A percentile compares a stretch with the other conserved stretches of the same genome.
Conservation (phyloP, 2,888 invertebrate species). For the Melieria crassipennis region DNA sequence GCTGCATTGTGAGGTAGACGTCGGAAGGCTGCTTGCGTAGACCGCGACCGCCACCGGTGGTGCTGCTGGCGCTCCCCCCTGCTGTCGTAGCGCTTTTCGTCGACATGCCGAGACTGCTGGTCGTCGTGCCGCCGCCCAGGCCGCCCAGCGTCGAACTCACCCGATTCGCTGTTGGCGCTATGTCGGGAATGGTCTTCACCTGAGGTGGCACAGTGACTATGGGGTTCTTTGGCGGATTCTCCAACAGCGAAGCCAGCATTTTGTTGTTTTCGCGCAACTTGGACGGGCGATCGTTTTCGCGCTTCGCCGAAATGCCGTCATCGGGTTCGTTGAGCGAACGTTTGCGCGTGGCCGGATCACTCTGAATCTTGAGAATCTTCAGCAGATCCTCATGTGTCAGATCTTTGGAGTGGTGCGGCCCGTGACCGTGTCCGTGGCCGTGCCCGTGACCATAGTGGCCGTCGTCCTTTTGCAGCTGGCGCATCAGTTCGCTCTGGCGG, state of each 20-base stretch:
- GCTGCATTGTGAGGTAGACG: slow-evolving; percentile 64
- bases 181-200: slow-evolving; percentile 65
- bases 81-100: slow-evolving; percentile 50
- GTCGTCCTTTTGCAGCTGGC: slow-evolving; percentile 67
- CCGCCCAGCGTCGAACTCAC: slow-evolving; percentile 53
- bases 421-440: slow-evolving; percentile 51
- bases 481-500: slow-evolving; percentile 69
- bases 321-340: slow-evolving; percentile 74
- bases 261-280: slow-evolving; percentile 84
- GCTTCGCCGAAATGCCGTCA: slow-evolving; percentile 65
- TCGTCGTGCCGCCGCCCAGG: slow-evolving; percentile 67
- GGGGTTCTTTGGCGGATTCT: slow-evolving; percentile 77
- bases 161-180: slow-evolving; percentile 58
- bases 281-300: slow-evolving; percentile 68
- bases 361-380: slow-evolving; percentile 62
- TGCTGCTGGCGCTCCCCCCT: slow-evolving; percentile 47
- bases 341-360: slow-evolving; percentile 68
- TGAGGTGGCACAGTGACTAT: slow-evolving; percentile 62
- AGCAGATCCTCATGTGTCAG: slow-evolving; percentile 65
- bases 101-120: slow-evolving; percentile 54
- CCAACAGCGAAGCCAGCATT: slow-evolving; percentile 84
- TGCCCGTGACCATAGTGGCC: slow-evolving; percentile 53
- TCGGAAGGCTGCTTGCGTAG: slow-evolving; percentile 57
- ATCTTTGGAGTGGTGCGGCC: slow-evolving; percentile 54
- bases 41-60: slow-evolving; percentile 34